Conservation (phyloP, 2,113 vertebrate species). For the Hepsetus odoe region DNA sequence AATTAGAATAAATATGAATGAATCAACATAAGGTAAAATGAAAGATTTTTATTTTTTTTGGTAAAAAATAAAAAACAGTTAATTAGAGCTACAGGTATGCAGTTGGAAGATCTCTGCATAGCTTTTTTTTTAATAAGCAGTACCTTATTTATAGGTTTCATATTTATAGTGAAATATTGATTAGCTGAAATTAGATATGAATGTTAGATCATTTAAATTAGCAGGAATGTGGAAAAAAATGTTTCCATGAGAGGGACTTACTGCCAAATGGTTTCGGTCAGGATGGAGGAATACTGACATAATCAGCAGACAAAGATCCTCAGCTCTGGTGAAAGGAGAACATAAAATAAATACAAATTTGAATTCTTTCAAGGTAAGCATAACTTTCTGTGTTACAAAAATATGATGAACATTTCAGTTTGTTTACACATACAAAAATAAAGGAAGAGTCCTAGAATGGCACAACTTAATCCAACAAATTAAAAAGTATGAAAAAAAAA, state of each 20-base stretch:
- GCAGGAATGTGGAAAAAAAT: background rate
- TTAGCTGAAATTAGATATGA: too few species aligned
- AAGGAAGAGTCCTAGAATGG: background rate
- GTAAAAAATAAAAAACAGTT: too few species aligned
- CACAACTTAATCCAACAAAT: background rate
- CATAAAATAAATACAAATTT: too few species aligned
- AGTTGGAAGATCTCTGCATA: too few species aligned
- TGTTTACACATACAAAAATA: background rate
- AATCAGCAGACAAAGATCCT: constrained; percentile 68
- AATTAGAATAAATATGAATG: too few species aligned
- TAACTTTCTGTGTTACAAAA: constrained; percentile 6
- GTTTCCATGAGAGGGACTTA: constrained; percentile 57
- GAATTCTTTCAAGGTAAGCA: background rate
- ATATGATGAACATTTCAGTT: background rate
- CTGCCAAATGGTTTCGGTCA: constrained; percentile 61
- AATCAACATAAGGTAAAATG: too few species aligned
- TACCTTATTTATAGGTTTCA: too few species aligned
- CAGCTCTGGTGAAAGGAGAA: constrained; percentile 58
- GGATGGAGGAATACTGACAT: constrained; percentile 63
- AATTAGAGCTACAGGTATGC: too few species aligned
- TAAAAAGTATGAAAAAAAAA: background rate
- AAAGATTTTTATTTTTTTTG: too few species aligned
- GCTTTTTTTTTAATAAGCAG: too few species aligned
- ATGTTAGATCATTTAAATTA: background rate
- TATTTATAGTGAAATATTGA: too few species aligned